Base-by-base conservation (phyloP, 1,140 invertebrate species). In the Myzus persicae region DNA sequence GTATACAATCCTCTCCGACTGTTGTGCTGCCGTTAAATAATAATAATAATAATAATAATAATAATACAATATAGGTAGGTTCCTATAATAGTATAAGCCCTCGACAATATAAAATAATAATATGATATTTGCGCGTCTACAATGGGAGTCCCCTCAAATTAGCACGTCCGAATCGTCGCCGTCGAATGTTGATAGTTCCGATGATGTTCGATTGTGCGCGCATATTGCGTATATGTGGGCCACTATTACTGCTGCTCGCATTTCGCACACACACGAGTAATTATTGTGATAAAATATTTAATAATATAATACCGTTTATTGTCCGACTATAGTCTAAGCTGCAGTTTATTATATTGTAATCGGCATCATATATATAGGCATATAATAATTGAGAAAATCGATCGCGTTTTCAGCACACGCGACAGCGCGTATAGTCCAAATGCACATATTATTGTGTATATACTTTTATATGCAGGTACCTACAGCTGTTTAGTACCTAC, bases 111-210 rank as follows among this genome's bases (percentile, higher is more conserved):
- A 89, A 48, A 87, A 87, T 87, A 87, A 87, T 87, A 87, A 87
- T 87, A 87, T 42, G 9, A 87, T 44, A 46, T 22, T n/a, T n/a
- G 14, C 14, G 7, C 59, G 31, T 81, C 38, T 38, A 91, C 90
- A 91, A 91, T 91, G 67, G 90, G 42, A 59, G 67, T 92, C 67
- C 90, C n/a, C 67, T 40, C 5, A 89, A 89, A 89, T 89, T 54
- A 44, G 91, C 91, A 82, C 91, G 91, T 92, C 91, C 76, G 76
- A 82, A 91, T 76, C 38, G 90, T 81, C 90, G 31, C 44, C 42
- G 42, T 22, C 31, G 85, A 81, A 36, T 44, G n/a, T n/a, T n/a
- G n/a, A n/a, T n/a, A 46, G 42, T 67, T 90, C 59, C 38, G 31
- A 81, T n/a, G 18, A 38, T 76, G 59, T 91, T 82, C 40, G 90